Conservation (phyloP, 2,113 vertebrate species). For the Corythornis cristatus region DNA sequence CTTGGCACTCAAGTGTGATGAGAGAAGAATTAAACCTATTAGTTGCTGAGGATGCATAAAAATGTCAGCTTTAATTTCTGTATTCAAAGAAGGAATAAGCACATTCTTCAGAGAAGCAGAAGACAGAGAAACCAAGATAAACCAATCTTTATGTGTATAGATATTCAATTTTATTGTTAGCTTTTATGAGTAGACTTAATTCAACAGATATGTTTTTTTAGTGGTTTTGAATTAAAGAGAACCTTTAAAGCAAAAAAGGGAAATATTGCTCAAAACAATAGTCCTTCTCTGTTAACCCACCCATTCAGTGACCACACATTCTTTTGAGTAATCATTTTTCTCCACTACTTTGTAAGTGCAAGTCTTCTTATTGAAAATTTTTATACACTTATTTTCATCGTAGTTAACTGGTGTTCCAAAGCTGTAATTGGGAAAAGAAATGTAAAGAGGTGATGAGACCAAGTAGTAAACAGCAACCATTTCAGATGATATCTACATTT, state of each 20-base stretch:
- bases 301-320: not conserved
- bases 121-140: not conserved
- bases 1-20: not conserved
- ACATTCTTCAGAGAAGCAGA: not conserved
- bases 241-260: not conserved
- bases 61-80: not conserved
- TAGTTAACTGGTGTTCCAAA: rapidly evolving
- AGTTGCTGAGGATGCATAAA: not conserved
- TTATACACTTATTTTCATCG: not conserved
- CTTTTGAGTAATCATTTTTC: slow-evolving; percentile 45
- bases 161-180: not conserved
- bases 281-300: not conserved
- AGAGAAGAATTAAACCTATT: not conserved
- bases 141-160: not conserved
- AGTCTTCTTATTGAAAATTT: slow-evolving; percentile 1
- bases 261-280: not conserved
- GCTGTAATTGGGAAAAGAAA: not conserved
- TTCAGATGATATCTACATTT: not conserved
- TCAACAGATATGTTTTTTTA: not conserved
- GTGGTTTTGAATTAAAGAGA: not conserved
- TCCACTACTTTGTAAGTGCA: slow-evolving; percentile 47
- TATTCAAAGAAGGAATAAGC: not conserved
- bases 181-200: not conserved
- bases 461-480: not conserved
- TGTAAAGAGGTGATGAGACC: not conserved